Percentiles rank a stretch among this genome's conserved stretches.
phyloP scores from a whole-genome alignment of 1,140 invertebrate genomes.

The Lepidostoma basale region DNA sequence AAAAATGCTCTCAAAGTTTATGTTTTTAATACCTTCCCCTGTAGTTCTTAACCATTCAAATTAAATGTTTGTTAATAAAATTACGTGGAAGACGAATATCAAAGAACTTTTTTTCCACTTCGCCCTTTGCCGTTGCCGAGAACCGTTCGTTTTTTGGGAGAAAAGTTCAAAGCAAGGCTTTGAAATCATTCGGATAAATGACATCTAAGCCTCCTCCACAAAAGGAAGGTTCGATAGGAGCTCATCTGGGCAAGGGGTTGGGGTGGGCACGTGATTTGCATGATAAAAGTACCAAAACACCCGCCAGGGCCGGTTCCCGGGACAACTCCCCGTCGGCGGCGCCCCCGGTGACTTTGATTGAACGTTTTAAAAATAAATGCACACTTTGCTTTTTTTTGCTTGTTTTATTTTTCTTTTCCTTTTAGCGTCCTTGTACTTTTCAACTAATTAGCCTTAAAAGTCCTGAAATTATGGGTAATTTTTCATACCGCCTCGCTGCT shows the following conservation, averaged over 20 bases:
- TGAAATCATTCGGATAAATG: slow-evolving; percentile 43
- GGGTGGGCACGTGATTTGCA: slow-evolving; percentile 36
- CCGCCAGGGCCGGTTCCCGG: background rate
- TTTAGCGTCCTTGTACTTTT: too few relatives aligned
- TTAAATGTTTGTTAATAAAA: background rate
- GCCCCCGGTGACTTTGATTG: slow-evolving; percentile 6
- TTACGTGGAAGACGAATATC: background rate
- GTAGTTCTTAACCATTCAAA: slow-evolving; percentile 14
- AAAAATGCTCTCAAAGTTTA: too few relatives aligned
- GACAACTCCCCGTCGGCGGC: background rate
- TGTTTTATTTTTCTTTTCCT: background rate
- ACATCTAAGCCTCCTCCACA: slow-evolving; percentile 37
- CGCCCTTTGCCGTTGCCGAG: slow-evolving; percentile 5
- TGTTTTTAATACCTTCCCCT: too few relatives aligned
- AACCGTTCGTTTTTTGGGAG: background rate
- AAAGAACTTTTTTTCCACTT: background rate
- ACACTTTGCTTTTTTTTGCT: background rate
- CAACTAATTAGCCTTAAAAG: too few relatives aligned
- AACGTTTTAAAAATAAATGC: slow-evolving; percentile 3
- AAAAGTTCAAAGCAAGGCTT: slow-evolving; percentile 41
- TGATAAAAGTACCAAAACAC: slow-evolving; percentile 32
- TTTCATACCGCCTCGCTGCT: too few relatives aligned
- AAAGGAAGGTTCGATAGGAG: slow-evolving; percentile 29
- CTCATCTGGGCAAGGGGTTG: too few relatives aligned
- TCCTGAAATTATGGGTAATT: too few relatives aligned